These are phyloP conservation scores for Podarcis cretensis DNA, from an alignment of 2,113 vertebrate genomes.

Conservation along the genomic window DNA sequence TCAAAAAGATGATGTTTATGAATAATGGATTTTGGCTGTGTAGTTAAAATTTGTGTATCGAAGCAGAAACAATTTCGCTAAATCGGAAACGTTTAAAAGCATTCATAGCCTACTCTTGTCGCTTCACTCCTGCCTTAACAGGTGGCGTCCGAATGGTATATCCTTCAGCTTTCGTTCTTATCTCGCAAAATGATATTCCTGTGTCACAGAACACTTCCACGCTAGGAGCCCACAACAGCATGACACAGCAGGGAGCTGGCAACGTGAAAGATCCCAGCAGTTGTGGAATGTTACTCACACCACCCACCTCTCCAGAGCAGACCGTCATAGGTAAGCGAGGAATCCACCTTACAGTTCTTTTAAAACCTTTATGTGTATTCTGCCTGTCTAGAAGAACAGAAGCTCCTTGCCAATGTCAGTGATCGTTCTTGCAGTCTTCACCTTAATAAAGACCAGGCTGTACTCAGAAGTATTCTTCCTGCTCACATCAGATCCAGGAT, in stretches of 20 bases:
- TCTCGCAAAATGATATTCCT: slow-evolving; percentile 93
- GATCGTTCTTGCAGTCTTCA: too few relatives aligned
- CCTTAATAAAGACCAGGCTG: too few relatives aligned
- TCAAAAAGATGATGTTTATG: not conserved
- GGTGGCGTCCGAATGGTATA: slow-evolving; percentile 98
- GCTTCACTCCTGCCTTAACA: slow-evolving; percentile 53
- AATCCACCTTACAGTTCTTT: too few relatives aligned
- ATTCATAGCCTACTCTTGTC: not conserved
- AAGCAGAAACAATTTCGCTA: slow-evolving; percentile 1
- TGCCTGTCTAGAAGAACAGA: too few relatives aligned
- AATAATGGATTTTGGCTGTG: not conserved
- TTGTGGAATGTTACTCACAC: slow-evolving; percentile 94
- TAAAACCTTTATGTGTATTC: too few relatives aligned
- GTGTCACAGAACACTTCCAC: slow-evolving; percentile 82
- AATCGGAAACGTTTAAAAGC: not conserved
- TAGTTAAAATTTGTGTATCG: not conserved
- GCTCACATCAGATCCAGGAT: too few relatives aligned
- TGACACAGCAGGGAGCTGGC: slow-evolving; percentile 79
- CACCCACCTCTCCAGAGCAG: slow-evolving; percentile 95
- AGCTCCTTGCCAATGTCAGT: too few relatives aligned
- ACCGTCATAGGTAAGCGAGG: slow-evolving; percentile 81
- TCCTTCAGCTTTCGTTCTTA: slow-evolving; percentile 94
- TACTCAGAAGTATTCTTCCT: too few relatives aligned
- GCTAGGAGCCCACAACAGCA: slow-evolving; percentile 74
- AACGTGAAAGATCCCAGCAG: slow-evolving; percentile 87